Base-by-base conservation (phyloP, 2,113 vertebrate genomes). In the Eretmochelys imbricata region DNA sequence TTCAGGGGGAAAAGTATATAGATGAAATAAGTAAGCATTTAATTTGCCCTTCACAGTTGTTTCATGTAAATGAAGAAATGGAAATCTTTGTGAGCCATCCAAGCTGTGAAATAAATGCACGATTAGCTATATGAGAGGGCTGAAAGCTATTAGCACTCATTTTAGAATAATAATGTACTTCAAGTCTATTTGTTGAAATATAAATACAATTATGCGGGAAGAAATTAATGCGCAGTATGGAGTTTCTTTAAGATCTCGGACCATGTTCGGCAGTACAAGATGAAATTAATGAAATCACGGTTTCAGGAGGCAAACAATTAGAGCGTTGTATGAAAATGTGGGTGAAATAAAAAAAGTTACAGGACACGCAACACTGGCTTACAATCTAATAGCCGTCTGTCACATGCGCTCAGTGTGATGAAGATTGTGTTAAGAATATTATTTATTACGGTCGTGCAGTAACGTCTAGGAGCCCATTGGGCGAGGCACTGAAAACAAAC, bases 91-190 rank as follows among this genome's bases (percentile, higher is more conserved):
- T 84, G 85, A 84, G 87, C 78, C 83, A 95, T 96, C 94, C 96
- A 93, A 97, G 86, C 96, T 50, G 91, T 89, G 91, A 93, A 90
- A 96, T 82, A 91, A 97, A 96, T 88, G 57, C 82, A 89, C 83
- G 54, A 97, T 89, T 88, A 96, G 80, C 87, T 92, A 89, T 88
- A 83, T 93, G 91, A 95, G 96, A 96, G 50, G 65, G 72, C 90
- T 95, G 95, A 97, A 97, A 95, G 82, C 89, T 95, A 97, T 97
- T 97, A 96, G 88, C 75, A 29, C 78, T 97, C 90, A 86, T 96
- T 97, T 97, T 81, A 12, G 54, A 96, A 97, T 96, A 96, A 96
- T 94, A 96, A 97, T 75, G 89, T 87, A 96, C 95, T 96, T 95
- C 88, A 92, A 93, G 75, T 92, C 50, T 97, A 72, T 93, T 97